Base-by-base conservation (phyloP, 2,888 invertebrate species). In the Spodoptera exigua region DNA sequence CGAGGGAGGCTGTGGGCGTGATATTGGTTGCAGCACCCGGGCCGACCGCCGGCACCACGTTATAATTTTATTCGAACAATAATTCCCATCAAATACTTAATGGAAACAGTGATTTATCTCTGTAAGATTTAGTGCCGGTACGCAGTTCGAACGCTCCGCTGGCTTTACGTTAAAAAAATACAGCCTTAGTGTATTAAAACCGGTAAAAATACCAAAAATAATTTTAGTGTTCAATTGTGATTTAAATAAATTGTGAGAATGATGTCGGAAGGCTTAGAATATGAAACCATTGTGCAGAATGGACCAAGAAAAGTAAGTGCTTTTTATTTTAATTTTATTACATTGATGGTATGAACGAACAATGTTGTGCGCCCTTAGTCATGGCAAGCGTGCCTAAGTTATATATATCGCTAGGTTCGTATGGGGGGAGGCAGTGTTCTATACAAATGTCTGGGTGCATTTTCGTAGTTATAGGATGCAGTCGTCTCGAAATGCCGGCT, bases 211-310 rank as follows among this genome's bases (percentile, higher is more conserved):
- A 85, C 80, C 80, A 83, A 83, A 86, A 83, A 81, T 75, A 75
- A 68, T 78, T 80, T 86, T 86, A 80, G 83, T 83, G 85, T 83
- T 83, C 86, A 87, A 82, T 81, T 83, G 90, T 90, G 89, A 82
- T 84, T 87, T 82, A 78, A 81, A 78, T 79, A 82, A 84, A 82
- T 82, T 88, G 87, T 89, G 89, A 85, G 82, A 86, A 84, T 81
- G 80, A 95, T 95, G 95, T 92, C 95, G 73, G 95, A 95, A 89
- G 95, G 95, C 83, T 92, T 95, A 89, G 95, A 95, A 92, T 95
- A 95, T 89, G 95, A 96, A 82, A 95, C 93, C 87, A 95, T 95
- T 78, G 95, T 95, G 79, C 95, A 95, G 86, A 95, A 95, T 89
- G 95, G 95, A 79, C 95, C 95, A 60, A 95, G 95, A 92, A 95